Base-by-base conservation (phyloP, 1,140 invertebrate species). In the Drosophila nigromelanica region DNA sequence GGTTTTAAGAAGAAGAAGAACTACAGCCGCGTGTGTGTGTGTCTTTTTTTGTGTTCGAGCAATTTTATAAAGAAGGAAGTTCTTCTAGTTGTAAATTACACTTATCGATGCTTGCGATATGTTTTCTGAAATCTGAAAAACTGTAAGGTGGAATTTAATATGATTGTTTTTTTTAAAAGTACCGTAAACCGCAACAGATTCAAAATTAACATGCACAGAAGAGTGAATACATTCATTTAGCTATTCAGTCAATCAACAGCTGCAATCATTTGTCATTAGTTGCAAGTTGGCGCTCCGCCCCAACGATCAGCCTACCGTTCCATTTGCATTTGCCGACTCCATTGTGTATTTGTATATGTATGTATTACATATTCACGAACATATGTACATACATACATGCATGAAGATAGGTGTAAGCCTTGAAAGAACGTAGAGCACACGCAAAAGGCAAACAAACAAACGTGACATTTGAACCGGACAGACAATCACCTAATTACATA, bases 401-500 rank as follows among this genome's bases (percentile, higher is more conserved):
- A 3, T 3, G 11, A 14, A 5, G 4, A 33, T 35, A 48, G 54
- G 33, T 11, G 48, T 27, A 40, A 5, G 14, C 8, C 14, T 14
- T 14, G 21, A 48, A 39, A 45, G 37, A 43, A 15, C 37, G 45
- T 45, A 45, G 27, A 15, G 63, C 43, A 68, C 48, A 42, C 50
- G 43, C 50, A 27, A 42, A 52, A 68, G 67, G 73, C 55, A 78
- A 85, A 69, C 70, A 87, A 89, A 83, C 70, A 82, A 86, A 83
- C 76, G 83, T 68, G 82, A 89, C 82, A 87, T 87, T 87, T 87
- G 83, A 87, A 82, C 82, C 45, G 39, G 40, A 69, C 78, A 73
- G 82, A 81, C 83, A 87, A 89, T 78, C 82, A 82, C 72, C 82
- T 87, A 87, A 87, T 87, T 87, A 83, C 82, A 87, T 76, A 72